These are phyloP conservation scores for Amphimedon queenslandica DNA, from an alignment of 37 sponge, comb jelly and placozoan genomes.

Conservation along the genomic window DNA sequence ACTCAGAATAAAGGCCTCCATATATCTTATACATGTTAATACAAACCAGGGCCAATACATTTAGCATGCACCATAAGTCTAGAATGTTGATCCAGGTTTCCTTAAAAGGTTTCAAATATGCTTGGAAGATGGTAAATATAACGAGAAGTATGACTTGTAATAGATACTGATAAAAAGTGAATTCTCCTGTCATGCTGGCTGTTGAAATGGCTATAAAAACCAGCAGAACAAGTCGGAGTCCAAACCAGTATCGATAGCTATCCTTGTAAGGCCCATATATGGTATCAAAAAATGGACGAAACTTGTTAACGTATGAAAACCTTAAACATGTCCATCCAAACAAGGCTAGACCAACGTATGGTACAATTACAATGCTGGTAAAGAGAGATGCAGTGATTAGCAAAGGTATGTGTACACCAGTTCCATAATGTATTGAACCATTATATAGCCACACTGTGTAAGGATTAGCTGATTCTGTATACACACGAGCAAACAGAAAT, in stretches of 20 bases:
- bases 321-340: constrained; percentile 4
- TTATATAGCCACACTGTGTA: not conserved
- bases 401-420: not conserved
- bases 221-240: not conserved
- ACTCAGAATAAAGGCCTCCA: not conserved
- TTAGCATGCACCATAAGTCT: constrained; percentile 6
- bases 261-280: constrained; percentile 1
- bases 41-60: not conserved
- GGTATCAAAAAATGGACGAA: constrained; percentile 12
- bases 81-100: not conserved
- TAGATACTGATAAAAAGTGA: not conserved
- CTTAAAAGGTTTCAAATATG: not conserved
- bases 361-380: not conserved
- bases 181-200: not conserved
- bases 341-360: not conserved
- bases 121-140: not conserved
- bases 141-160: not conserved
- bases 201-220: not conserved
- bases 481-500: not conserved
- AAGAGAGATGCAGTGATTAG: not conserved
- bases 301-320: constrained; percentile 2
- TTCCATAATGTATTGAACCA: not conserved
- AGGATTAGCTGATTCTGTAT: not conserved
- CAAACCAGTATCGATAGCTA: not conserved
- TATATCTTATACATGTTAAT: not conserved